Percentiles rank a stretch among this genome's conserved stretches.
phyloP scores from a whole-genome alignment of 2,797 vertebrate species.

The Pteropus rufus region DNA sequence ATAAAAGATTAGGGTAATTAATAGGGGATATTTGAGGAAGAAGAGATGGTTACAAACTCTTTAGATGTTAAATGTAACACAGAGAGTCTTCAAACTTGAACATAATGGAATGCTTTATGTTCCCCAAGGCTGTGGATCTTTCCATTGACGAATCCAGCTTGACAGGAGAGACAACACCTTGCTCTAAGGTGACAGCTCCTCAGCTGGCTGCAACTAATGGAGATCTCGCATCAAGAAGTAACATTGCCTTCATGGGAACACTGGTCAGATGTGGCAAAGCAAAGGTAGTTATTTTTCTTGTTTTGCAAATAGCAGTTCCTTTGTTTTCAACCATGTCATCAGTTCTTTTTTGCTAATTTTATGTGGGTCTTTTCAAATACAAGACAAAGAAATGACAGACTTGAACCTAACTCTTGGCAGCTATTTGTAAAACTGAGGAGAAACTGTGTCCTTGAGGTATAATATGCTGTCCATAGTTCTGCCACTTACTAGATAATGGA shows the following conservation, averaged over 20 bases:
- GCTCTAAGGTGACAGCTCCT: slow-evolving; percentile 89
- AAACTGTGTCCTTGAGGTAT: background rate
- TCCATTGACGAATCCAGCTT: slow-evolving; percentile 96
- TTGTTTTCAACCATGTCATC: background rate
- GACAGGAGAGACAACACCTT: slow-evolving; percentile 95
- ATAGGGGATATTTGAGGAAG: background rate
- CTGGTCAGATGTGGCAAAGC: slow-evolving; percentile 96
- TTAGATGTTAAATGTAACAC: background rate
- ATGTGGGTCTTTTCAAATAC: background rate
- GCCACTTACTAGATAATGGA: background rate
- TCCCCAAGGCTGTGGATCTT: slow-evolving; percentile 89
- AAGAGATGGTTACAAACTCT: background rate
- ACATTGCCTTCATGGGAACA: slow-evolving; percentile 98
- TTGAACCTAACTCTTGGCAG: background rate
- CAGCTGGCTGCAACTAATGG: slow-evolving; percentile 88
- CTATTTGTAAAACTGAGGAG: background rate
- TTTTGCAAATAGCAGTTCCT: slow-evolving; percentile 6
- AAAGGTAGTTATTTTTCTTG: slow-evolving; percentile 86
- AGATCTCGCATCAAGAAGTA: slow-evolving; percentile 93
- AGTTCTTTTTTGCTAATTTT: background rate
- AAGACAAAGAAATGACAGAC: background rate
- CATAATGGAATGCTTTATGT: slow-evolving; percentile 28
- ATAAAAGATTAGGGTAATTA: background rate
- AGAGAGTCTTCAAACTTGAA: background rate
- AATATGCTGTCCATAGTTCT: background rate